Evolutionary conservation across 2,888 invertebrate species (phyloP).

Genomic region (Himalopsyche japonica): DNA sequence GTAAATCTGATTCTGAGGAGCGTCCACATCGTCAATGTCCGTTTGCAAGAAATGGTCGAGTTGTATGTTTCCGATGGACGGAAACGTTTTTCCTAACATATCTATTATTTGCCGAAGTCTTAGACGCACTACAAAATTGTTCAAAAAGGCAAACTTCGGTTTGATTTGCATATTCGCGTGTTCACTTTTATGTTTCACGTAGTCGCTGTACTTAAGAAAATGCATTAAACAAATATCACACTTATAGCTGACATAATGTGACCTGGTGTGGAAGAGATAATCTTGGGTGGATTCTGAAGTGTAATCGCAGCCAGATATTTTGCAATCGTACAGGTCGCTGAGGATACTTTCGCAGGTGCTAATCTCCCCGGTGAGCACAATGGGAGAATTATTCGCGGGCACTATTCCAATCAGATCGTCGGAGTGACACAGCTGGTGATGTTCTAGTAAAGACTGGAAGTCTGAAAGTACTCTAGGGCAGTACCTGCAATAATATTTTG

Average conservation of each 20-base stretch:
- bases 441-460: constrained; percentile 3
- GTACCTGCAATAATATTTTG: constrained; percentile 38
- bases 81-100: neutral
- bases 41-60: neutral
- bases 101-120: constrained; percentile 9
- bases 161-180: neutral
- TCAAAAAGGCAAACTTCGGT: neutral
- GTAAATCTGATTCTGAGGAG: neutral
- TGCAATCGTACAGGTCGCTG: constrained; percentile 12
- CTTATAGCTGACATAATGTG: constrained; percentile 20
- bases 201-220: neutral
- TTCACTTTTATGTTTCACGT: neutral
- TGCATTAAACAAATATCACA: constrained; percentile 11
- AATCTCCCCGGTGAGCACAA: constrained; percentile 28
- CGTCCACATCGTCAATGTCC: neutral
- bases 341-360: neutral
- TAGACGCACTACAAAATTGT: neutral
- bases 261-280: constrained; percentile 12
- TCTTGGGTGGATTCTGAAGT: neutral
- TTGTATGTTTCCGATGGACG: neutral
- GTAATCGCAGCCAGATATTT: constrained; percentile 23
- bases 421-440: constrained; percentile 15
- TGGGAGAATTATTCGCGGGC: neutral
- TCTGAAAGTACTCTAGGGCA: neutral
- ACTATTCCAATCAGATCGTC: constrained; percentile 10